Base-by-base conservation (phyloP, 2,113 vertebrate species). In the Serilophus lunatus region DNA sequence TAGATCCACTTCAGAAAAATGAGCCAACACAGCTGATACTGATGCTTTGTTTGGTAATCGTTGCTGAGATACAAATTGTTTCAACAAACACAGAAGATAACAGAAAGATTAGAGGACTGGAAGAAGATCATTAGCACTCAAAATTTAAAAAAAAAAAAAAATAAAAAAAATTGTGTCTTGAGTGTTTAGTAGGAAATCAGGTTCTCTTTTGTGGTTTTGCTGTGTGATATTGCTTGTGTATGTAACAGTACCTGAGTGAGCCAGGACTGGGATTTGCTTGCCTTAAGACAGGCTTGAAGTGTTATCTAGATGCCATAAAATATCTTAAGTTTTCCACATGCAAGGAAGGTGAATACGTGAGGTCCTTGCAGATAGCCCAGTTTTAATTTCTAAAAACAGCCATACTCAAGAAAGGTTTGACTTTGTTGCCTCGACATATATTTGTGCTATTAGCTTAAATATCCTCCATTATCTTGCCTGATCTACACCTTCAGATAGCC, bases 41-140 rank as follows among this genome's bases (percentile, higher is more conserved):
- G 84, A 77, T 74, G 70, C 84, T 87, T 94, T 92, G 93, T 96
- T 95, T 97, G 82, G 93, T 90, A 87, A 85, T 95, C 80, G 94
- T 95, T 97, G 95, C 95, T 90, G 84, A 82, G 95, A 91, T 92
- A 96, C 93, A 91, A 54, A 80, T 76, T 95, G 91, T 95, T 93
- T 90, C 75, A 88, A 79, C 87, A 90, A 94, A 93, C 86, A 92
- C 31, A 84, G 84, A 87, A 92, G 95, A 91, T 94, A 97, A 88
- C 78, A 45, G 70, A 81, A 81, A 93, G 89, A 87, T 89, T 87
- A 87, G 24, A 53, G n/a, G 65, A 50, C 65, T 92, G 53, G 89
- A 93, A 90, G 53, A 78, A 86, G 74, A 90, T 80, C 50, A 74
- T 78, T 50, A 91, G 84, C 50, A 85, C 25, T 50, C 3, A n/a